phyloP scores from a whole-genome alignment of 2,888 invertebrate genomes.

The Silvanus unidentatus region DNA sequence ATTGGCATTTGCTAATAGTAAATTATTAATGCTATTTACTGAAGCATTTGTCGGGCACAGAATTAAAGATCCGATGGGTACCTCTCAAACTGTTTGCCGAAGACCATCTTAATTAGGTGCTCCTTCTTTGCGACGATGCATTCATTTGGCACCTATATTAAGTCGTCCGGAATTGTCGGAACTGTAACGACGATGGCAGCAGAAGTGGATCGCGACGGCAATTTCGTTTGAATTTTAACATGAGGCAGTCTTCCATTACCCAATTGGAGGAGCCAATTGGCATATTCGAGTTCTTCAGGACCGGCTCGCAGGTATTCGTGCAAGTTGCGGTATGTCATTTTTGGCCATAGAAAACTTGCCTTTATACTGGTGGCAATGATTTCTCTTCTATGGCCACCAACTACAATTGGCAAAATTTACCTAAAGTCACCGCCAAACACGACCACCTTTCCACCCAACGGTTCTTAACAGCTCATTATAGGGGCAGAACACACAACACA shows the following conservation, averaged over 20 bases:
- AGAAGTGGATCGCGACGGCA: too few relatives aligned
- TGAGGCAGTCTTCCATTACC: constrained; percentile 7
- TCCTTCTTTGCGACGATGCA: not conserved
- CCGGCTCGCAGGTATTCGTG: too few relatives aligned
- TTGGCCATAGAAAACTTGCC: too few relatives aligned
- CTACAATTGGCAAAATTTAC: constrained; percentile 19
- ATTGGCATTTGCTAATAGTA: constrained; percentile 3
- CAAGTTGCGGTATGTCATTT: too few relatives aligned
- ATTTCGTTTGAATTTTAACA: too few relatives aligned
- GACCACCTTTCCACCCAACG: constrained; percentile 17
- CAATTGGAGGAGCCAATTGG: constrained; percentile 10
- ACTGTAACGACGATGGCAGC: too few relatives aligned
- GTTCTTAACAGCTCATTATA: not conserved
- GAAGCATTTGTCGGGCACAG: constrained; percentile 10
- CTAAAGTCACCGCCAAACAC: constrained; percentile 22
- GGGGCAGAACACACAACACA: too few relatives aligned
- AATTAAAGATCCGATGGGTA: constrained; percentile 2
- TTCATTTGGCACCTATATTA: constrained; percentile 11
- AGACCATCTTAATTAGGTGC: constrained; percentile 5
- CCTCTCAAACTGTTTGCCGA: not conserved
- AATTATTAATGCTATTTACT: constrained; percentile 9
- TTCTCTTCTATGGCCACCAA: constrained; percentile 7
- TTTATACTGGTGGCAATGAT: not conserved
- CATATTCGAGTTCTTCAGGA: too few relatives aligned
- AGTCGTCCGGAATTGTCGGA: constrained; percentile 7